Evolutionary conservation across 2,797 vertebrate species (phyloP).

Genomic region (Gymnocypris eckloni): DNA sequence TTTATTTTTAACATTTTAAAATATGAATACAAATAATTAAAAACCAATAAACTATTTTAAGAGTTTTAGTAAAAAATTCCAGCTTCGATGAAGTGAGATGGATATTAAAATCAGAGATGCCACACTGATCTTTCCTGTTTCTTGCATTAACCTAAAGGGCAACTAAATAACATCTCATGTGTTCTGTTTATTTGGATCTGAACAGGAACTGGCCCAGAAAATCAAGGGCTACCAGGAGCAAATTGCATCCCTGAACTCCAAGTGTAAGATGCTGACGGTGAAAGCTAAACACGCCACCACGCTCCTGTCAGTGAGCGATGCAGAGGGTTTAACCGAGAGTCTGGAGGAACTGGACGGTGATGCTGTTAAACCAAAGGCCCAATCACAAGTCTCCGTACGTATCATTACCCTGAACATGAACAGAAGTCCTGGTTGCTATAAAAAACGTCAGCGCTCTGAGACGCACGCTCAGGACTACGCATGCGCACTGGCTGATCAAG

Average conservation of each 20-base stretch:
- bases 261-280: conserved; percentile 97
- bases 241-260: conserved; percentile 93
- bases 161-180: neutral
- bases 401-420: neutral
- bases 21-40: neutral
- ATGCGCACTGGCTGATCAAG: too few relatives aligned
- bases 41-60: neutral
- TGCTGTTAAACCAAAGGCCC: conserved; percentile 73
- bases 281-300: conserved; percentile 96
- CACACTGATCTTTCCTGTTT: neutral
- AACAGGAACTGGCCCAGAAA: conserved; percentile 93
- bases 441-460: too few relatives aligned
- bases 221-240: conserved; percentile 98
- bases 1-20: neutral
- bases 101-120: neutral
- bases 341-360: conserved; percentile 88
- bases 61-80: neutral
- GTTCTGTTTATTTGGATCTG: neutral
- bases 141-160: neutral
- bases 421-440: too few relatives aligned
- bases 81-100: neutral
- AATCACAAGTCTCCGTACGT: conserved; percentile 91
- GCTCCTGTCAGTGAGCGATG: conserved; percentile 93
- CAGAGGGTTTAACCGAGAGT: conserved; percentile 83
- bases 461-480: too few relatives aligned